Percentiles rank a stretch among this genome's conserved stretches.
Evolutionary conservation across 1,140 invertebrate species (phyloP).

Genomic region (Euglossa dilemma): DNA sequence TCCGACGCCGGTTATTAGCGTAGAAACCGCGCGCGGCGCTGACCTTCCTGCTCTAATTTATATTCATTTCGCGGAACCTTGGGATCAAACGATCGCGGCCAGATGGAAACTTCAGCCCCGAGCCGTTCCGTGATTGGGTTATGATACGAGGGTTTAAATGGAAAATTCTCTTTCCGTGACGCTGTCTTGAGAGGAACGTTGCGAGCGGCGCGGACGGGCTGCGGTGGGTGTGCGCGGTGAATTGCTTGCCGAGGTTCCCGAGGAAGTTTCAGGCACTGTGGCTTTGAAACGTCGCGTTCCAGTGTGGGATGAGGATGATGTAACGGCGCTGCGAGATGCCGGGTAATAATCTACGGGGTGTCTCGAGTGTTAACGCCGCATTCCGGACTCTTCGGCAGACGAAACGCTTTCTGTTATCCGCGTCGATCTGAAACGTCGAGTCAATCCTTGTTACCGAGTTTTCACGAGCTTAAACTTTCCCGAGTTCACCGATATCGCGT

Average conservation of each 20-base stretch:
- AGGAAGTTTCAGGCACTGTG: not conserved
- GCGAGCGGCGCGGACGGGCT: not conserved
- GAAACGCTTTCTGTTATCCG: too few species aligned
- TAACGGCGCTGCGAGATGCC: not conserved
- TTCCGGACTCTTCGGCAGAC: too few species aligned
- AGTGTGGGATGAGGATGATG: not conserved
- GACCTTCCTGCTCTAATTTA: conserved; percentile 55
- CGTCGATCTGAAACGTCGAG: too few species aligned
- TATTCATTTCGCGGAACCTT: conserved; percentile 39
- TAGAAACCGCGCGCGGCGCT: not conserved
- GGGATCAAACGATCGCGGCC: not conserved
- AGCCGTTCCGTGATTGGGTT: not conserved
- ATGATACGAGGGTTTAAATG: conserved; percentile 21
- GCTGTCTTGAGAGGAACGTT: conserved; percentile 3
- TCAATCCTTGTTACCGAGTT: too few species aligned
- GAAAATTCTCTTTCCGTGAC: conserved; percentile 10
- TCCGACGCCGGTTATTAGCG: conserved; percentile 49
- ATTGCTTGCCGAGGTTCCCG: not conserved
- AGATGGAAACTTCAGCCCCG: not conserved
- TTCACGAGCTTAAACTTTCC: too few species aligned
- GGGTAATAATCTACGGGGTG: not conserved
- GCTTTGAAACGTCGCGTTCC: not conserved
- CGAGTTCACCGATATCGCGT: too few species aligned
- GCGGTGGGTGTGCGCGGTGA: not conserved
- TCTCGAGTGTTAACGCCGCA: too few species aligned